Base-by-base conservation (phyloP, 37 sponge, comb jelly and placozoan genomes). In the Spongilla lacustris region DNA sequence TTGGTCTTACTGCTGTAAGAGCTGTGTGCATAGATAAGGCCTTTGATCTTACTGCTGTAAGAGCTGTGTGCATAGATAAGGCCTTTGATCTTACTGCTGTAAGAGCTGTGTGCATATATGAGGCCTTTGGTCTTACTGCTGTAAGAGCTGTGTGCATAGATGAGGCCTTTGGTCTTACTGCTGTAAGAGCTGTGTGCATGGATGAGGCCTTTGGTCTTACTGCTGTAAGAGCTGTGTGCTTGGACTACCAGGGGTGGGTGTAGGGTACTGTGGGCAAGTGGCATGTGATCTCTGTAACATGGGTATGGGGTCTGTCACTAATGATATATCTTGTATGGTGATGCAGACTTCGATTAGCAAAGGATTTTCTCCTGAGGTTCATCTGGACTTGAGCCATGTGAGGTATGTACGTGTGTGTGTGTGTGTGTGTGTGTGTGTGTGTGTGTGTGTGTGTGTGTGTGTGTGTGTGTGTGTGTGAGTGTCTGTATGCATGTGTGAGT, bases 131-230 rank as follows among this genome's bases (percentile, higher is more conserved):
- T 19, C 68, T n/a, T 22, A 88, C 86, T 29, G n/a, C n/a, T n/a
- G n/a, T n/a, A n/a, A n/a, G n/a, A n/a, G n/a, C n/a, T n/a, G n/a
- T n/a, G n/a, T n/a, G 50, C 26, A 38, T 93, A 67, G 87, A 89
- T 23, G 46, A n/a, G 19, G 48, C 81, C 23, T 86, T 93, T 46
- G 81, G 77, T 19, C 68, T n/a, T 22, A 88, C 86, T 29, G n/a
- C n/a, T n/a, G n/a, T n/a, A n/a, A n/a, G n/a, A n/a, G n/a, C n/a
- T n/a, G n/a, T n/a, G n/a, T n/a, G 50, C 26, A 38, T 93, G 67
- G 87, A 89, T 23, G 46, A n/a, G 19, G 48, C 81, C 23, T 86
- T 93, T 46, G 81, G 77, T 19, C 68, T n/a, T 22, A 88, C 86
- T 29, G 8, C 70, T 25, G 70, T 27, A 28, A 69, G 70, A 69